Evolutionary conservation across 2,888 invertebrate genomes (phyloP).

Genomic region (Chrysolina americana): DNA sequence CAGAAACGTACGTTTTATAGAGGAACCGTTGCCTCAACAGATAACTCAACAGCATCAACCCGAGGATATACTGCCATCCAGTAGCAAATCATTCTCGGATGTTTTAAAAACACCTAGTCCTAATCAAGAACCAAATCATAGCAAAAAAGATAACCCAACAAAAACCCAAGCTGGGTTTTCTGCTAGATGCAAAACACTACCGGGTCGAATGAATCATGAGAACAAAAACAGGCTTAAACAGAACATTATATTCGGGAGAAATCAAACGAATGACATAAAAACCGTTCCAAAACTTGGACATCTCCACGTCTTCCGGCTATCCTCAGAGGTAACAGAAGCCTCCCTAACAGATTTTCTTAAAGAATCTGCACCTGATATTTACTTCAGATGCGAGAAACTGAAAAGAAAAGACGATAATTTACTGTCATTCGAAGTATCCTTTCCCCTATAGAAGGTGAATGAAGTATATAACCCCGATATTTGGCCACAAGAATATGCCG

Average conservation of each 20-base stretch:
- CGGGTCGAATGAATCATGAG: background rate
- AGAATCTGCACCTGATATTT: background rate
- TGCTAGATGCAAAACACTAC: background rate
- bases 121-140: background rate
- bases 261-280: no score
- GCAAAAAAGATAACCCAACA: background rate
- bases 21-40: no score
- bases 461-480: background rate
- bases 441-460: background rate
- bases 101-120: background rate
- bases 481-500: background rate
- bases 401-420: background rate
- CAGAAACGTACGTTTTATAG: background rate
- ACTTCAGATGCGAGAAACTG: background rate
- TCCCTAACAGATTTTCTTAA: background rate
- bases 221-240: background rate
- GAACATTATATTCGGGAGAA: no score
- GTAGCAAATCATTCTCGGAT: background rate
- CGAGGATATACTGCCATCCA: background rate
- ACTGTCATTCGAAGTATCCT: background rate
- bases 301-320: background rate
- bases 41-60: background rate
- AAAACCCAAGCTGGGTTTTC: background rate
- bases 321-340: background rate
- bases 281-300: no score